A percentile compares a stretch with the other conserved stretches of the same genome.
Conservation (phyloP, 2,888 invertebrate species). For the Noctua janthe region DNA sequence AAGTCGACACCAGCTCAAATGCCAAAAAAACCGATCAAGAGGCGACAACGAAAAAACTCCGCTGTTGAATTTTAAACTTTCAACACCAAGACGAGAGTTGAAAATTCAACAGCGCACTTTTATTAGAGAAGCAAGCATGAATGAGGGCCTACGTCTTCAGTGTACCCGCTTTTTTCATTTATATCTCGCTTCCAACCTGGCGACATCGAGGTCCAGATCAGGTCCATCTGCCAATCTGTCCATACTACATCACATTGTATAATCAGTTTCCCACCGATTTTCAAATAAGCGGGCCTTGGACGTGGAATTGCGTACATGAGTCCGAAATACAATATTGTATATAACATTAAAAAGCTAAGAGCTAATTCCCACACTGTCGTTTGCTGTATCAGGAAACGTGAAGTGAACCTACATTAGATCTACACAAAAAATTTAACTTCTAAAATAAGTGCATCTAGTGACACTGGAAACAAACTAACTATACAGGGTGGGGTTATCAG, state of each 20-base stretch:
- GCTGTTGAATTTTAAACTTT: background rate
- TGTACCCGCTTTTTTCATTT: too few species aligned
- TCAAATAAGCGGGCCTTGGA: background rate
- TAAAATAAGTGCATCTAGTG: background rate
- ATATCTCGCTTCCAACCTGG: background rate
- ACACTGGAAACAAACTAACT: background rate
- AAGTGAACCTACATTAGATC: constrained; percentile 13
- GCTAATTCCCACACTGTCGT: background rate
- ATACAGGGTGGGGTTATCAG: background rate
- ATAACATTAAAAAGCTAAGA: background rate
- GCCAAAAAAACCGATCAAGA: background rate
- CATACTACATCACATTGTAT: background rate
- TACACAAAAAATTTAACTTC: background rate
- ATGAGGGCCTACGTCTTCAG: too few species aligned
- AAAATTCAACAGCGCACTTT: too few species aligned
- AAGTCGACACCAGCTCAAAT: background rate
- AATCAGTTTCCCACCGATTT: background rate
- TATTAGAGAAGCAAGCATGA: too few species aligned
- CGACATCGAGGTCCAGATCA: background rate
- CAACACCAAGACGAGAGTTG: too few species aligned
- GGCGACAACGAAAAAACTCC: background rate
- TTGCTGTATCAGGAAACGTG: background rate
- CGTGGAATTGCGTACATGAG: background rate
- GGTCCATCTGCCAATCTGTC: too few species aligned
- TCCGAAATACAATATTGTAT: background rate